Base-by-base conservation (phyloP, 2,113 vertebrate species). In the Lophotis ruficrista region DNA sequence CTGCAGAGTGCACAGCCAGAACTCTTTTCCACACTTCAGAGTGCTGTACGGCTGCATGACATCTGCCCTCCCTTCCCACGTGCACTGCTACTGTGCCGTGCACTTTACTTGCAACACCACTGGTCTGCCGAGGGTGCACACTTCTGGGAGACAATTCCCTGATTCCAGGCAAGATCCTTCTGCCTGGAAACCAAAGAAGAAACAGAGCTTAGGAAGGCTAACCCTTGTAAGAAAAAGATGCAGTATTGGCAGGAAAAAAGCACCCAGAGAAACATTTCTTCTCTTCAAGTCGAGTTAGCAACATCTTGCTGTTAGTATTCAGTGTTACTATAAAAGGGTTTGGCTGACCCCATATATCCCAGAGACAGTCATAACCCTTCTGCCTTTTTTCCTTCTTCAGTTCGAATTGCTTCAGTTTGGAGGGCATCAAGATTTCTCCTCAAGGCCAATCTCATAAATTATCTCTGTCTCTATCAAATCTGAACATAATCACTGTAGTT, bases 21-120 rank as follows among this genome's bases (percentile, higher is more conserved):
- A 31, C 37, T 71, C 47, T 45, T 15, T 33, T 69, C 50, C 13
- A 86, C 14, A 9, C 58, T 69, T 33, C 35, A 25, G 9, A 35
- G 15, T 5, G 10, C 23, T 60, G 7, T 4, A 38, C 5, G 10
- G 45, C 27, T 61, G 33, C 14, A 10, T 1, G 2, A 77, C 43
- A 58, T 20, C 54, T 70, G 25, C 33, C 30, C n/a, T 81, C n/a
- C 21, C 53, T 37, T 65, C 35, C 65, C 57, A 23, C 4, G 2
- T 0, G 1, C 12, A 16, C 57, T 51, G 38, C 27, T 48, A 25
- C 38, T 33, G 31, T 60, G 76, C 69, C 54, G 20, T 1, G 1
- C 33, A 4, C n/a, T 78, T 53, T 5, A 20, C 30, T 31, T 66
- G 45, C 68, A 81, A 28, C 37, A 57, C 11, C n/a, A 41, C 43